A percentile compares a stretch with the other conserved stretches of the same genome.
These are phyloP conservation scores for Homalodisca vitripennis DNA, from an alignment of 1,140 invertebrate genomes.

Conservation along the genomic window DNA sequence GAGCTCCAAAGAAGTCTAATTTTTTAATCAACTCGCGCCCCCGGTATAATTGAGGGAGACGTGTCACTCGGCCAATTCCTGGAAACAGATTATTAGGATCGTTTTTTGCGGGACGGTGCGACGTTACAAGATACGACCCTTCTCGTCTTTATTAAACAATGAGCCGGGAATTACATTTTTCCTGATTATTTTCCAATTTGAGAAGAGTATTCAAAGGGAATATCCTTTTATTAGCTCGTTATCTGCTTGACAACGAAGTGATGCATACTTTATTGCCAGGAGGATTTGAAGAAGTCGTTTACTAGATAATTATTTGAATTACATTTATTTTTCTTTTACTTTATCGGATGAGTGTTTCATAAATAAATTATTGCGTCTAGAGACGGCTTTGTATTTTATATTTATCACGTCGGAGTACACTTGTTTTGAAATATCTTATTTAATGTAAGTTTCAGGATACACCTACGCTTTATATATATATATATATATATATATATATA, in stretches of 20 bases:
- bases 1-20: background rate
- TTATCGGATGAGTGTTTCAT: too few species aligned
- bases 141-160: slow-evolving; percentile 15
- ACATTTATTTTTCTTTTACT: too few species aligned
- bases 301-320: slow-evolving; percentile 12
- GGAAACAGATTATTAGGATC: slow-evolving; percentile 1
- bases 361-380: too few species aligned
- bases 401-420: too few species aligned
- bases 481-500: too few species aligned
- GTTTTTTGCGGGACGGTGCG: background rate
- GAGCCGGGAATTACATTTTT: slow-evolving; percentile 10
- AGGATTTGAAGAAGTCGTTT: slow-evolving; percentile 23
- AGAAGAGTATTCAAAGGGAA: background rate
- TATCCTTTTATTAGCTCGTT: background rate
- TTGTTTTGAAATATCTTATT: too few species aligned
- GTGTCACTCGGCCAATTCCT: slow-evolving; percentile 3
- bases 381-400: too few species aligned
- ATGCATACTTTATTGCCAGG: background rate
- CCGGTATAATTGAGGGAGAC: background rate
- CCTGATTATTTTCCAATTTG: slow-evolving; percentile 22
- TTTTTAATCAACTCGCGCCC: slow-evolving; percentile 2
- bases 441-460: too few species aligned
- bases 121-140: background rate
- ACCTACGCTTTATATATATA: too few species aligned
- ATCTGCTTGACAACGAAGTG: background rate